phyloP scores from a whole-genome alignment of 2,797 vertebrate genomes.

The Falco peregrinus region DNA sequence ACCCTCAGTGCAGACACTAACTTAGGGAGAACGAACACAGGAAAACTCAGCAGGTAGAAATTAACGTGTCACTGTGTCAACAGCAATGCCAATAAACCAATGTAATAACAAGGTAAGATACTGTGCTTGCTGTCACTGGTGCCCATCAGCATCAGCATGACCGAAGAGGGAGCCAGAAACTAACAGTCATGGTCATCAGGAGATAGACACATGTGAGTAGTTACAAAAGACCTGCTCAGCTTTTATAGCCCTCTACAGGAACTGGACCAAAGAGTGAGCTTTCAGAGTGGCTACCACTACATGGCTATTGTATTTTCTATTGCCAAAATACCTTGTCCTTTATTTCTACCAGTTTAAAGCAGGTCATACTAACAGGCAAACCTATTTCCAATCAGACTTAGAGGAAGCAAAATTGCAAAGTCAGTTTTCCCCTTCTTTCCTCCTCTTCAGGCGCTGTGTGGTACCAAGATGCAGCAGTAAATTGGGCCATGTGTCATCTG shows the following conservation, averaged over 20 bases:
- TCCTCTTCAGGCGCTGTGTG: accelerated
- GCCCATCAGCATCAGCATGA: background rate
- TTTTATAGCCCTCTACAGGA: background rate
- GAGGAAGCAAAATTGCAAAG: background rate
- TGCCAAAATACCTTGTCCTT: background rate
- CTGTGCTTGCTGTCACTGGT: background rate
- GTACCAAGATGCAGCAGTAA: background rate
- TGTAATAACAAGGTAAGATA: background rate
- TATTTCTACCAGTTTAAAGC: background rate
- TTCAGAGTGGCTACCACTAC: background rate
- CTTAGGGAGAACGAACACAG: background rate
- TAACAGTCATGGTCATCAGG: background rate
- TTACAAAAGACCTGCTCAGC: background rate
- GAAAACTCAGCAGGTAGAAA: background rate
- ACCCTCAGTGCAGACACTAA: background rate
- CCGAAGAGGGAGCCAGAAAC: background rate
- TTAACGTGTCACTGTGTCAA: background rate
- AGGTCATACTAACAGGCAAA: background rate
- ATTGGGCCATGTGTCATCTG: background rate
- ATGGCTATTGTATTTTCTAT: background rate
- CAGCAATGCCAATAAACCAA: background rate
- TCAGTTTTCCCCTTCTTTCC: background rate
- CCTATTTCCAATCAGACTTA: background rate
- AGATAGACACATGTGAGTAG: accelerated
- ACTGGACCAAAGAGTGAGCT: background rate